These are phyloP conservation scores for Zeuzera pyrina DNA, from an alignment of 2,888 invertebrate species.

Conservation along the genomic window DNA sequence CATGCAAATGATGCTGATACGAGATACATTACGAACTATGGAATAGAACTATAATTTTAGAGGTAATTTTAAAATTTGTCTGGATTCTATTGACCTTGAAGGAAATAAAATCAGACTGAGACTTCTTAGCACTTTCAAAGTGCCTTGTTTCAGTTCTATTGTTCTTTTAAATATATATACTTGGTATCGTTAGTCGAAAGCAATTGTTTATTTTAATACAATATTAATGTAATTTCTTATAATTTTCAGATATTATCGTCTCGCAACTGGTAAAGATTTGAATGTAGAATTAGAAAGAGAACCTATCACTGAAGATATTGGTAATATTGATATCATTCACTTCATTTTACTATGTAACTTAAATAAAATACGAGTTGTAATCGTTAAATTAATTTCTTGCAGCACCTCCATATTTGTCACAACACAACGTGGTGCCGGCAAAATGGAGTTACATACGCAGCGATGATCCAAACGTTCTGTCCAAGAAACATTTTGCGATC, in stretches of 20 bases:
- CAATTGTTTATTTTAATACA: too few relatives aligned
- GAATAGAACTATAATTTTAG: too few relatives aligned
- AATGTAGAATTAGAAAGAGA: conserved; percentile 79
- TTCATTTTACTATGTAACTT: neutral
- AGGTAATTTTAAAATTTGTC: too few relatives aligned
- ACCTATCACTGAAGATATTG: conserved; percentile 77
- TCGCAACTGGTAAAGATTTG: conserved; percentile 75
- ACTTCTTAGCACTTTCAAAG: too few relatives aligned
- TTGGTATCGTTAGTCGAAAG: too few relatives aligned
- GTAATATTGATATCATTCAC: conserved; percentile 33
- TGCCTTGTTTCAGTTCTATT: too few relatives aligned
- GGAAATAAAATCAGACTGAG: too few relatives aligned
- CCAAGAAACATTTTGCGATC: conserved; percentile 76
- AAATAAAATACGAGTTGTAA: neutral
- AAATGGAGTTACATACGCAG: conserved; percentile 83
- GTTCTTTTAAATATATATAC: too few relatives aligned
- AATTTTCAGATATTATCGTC: conserved; percentile 73
- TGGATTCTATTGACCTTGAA: too few relatives aligned
- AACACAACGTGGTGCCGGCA: conserved; percentile 85
- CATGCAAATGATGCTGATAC: too few relatives aligned
- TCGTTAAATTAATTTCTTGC: conserved; percentile 30
- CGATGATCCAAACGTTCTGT: conserved; percentile 56
- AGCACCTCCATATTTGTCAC: conserved; percentile 87
- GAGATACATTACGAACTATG: too few relatives aligned
- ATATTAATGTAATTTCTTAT: too few relatives aligned